phyloP scores from a whole-genome alignment of 2,888 invertebrate species.

The Drosophila subquinaria region DNA sequence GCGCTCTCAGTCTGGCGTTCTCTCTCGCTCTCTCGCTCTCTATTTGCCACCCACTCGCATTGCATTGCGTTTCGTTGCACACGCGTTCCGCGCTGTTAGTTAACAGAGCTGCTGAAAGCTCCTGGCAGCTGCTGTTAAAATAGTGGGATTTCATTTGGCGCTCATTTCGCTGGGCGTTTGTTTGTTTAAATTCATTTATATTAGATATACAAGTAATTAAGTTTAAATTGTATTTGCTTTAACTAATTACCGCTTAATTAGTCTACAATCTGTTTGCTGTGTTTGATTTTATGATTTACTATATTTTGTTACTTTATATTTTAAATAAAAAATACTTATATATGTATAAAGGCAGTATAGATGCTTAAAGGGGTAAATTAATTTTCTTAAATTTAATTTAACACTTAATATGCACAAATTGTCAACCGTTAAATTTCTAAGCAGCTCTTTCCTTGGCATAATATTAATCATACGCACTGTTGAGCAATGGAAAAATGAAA shows the following conservation, averaged over 20 bases:
- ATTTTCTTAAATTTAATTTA: too few relatives aligned
- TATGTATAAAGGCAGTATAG: too few relatives aligned
- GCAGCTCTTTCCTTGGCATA: not conserved
- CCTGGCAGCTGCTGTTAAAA: slow-evolving; percentile 39
- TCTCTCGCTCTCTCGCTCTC: slow-evolving; percentile 7
- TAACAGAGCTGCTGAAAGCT: slow-evolving; percentile 43
- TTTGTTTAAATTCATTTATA: not conserved
- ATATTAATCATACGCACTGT: slow-evolving; percentile 45
- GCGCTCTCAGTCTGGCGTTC: not conserved
- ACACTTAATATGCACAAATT: not conserved
- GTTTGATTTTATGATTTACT: not conserved
- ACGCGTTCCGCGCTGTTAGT: slow-evolving; percentile 6
- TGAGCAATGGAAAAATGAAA: slow-evolving; percentile 4
- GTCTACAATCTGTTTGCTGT: not conserved
- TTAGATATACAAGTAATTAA: too few relatives aligned
- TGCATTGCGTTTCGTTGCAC: slow-evolving; percentile 7
- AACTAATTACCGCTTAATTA: not conserved
- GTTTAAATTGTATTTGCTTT: not conserved
- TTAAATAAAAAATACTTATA: too few relatives aligned
- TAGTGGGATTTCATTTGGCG: slow-evolving; percentile 49
- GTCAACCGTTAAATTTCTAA: not conserved
- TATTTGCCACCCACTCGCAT: slow-evolving; percentile 3
- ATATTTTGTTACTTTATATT: too few relatives aligned
- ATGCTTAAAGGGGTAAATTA: too few relatives aligned
- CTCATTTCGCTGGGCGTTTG: not conserved